Evolutionary conservation across 35 echinoderm and acorn worm species (phyloP), one percentile per base, ranked within the genome.

Genomic region (Strongylocentrotus purpuratus): DNA sequence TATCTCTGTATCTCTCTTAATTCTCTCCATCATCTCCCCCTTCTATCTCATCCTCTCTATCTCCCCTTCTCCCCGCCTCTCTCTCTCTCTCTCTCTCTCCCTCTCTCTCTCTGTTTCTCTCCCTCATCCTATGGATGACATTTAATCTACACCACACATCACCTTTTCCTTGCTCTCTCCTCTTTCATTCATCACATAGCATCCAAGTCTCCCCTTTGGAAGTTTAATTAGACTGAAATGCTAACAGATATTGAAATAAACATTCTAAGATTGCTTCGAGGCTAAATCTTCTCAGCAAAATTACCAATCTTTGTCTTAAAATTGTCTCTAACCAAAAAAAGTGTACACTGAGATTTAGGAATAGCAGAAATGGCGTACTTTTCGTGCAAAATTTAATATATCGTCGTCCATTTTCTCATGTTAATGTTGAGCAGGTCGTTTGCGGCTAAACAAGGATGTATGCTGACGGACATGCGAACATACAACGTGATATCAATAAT

Each of bases 221-320:
- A 18, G 65, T 89, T 46, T 89, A 89, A 89, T 89, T 89, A 89
- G 87, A 89, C 87, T 89, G 32, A 33, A 89, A 89, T 46, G 87
- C 87, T 89, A 89, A 89, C 87, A 89, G 87, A 33, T 46, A 89
- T 78, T 78, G 65, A 78, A 78, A 78, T 78, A 78, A 78, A 78
- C 65, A 78, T 78, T 78, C 20, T 78, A 78, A 22, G 65, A 78
- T 78, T 78, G 65, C n/a, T 78, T 78, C n/a, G 65, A 78, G 65
- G 65, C 65, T 22, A 78, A 78, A 78, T 78, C 20, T 78, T 78
- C 65, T 78, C 22, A 28, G 4, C 8, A 78, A 78, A 78, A 78
- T 78, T 28, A 78, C 20, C 25, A 78, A 78, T 78, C 65, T n/a
- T 4, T 78, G 65, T 78, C 25, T 78, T 22, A 78, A 78, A 22